These are phyloP conservation scores for Trialeurodes vaporariorum DNA, from an alignment of 1,140 invertebrate genomes.

Conservation along the genomic window DNA sequence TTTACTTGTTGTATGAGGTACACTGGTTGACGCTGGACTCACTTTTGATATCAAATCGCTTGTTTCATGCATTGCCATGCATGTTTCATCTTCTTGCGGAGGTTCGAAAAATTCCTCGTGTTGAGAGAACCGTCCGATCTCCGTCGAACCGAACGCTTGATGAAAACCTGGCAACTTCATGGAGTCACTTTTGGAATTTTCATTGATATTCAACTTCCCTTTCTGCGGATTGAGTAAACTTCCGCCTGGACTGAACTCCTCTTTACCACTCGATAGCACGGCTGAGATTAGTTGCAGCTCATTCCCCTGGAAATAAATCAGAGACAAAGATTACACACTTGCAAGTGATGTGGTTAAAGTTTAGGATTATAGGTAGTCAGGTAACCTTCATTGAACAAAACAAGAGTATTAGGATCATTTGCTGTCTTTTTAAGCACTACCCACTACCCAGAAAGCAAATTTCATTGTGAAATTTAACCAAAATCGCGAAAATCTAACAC, in stretches of 20 bases:
- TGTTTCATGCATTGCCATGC: not conserved
- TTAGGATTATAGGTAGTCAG: too few relatives aligned
- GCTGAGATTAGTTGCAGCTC: not conserved
- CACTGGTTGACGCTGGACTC: not conserved
- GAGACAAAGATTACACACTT: too few relatives aligned
- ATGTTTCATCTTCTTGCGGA: not conserved
- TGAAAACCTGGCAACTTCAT: conserved; percentile 55
- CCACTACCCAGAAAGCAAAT: too few relatives aligned
- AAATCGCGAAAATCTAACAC: too few relatives aligned
- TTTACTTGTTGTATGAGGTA: not conserved
- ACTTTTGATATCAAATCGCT: not conserved
- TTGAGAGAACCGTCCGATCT: conserved; percentile 55
- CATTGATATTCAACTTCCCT: too few relatives aligned
- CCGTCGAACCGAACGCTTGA: conserved; percentile 63
- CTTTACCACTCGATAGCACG: not conserved
- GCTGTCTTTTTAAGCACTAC: too few relatives aligned
- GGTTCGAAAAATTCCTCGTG: conserved; percentile 37
- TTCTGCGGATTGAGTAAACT: not conserved
- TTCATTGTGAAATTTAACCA: too few relatives aligned
- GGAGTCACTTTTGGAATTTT: too few relatives aligned
- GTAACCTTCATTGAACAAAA: too few relatives aligned
- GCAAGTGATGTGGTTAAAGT: too few relatives aligned
- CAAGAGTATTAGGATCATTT: too few relatives aligned
- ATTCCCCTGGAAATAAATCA: not conserved
- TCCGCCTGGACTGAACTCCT: not conserved